These are phyloP conservation scores for Halocynthia roretzi DNA, from an alignment of 23 tunicate genomes.

Conservation along the genomic window DNA sequence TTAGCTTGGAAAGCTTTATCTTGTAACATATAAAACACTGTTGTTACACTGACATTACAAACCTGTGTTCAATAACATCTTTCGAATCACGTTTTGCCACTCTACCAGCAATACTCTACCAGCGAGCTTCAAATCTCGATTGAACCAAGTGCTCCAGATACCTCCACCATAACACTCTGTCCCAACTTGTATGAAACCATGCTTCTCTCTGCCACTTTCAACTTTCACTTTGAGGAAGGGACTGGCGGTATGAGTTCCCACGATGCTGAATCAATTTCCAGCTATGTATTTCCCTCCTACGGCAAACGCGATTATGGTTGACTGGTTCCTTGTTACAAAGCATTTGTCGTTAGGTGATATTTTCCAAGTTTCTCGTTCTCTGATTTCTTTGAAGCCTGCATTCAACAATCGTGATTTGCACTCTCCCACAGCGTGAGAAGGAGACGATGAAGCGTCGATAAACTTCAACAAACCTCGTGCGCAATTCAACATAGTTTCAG, in stretches of 20 bases:
- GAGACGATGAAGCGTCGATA: conserved; percentile 90
- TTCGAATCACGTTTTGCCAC: conserved; percentile 35
- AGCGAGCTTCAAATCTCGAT: conserved; percentile 92
- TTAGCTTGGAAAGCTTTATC: no score
- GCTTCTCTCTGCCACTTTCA: conserved; percentile 48
- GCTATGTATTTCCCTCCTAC: conserved; percentile 81
- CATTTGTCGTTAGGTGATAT: conserved; percentile 57
- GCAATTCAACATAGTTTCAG: conserved; percentile 28
- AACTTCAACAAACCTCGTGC: conserved; percentile 74
- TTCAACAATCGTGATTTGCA: conserved; percentile 39
- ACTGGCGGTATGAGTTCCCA: conserved; percentile 98
- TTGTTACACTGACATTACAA: background rate
- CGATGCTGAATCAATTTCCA: conserved; percentile 93
- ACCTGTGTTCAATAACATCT: conserved; percentile 22
- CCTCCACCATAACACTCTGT: conserved; percentile 99
- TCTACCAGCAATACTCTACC: conserved; percentile 81
- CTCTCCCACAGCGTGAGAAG: conserved; percentile 88
- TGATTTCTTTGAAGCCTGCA: conserved; percentile 70
- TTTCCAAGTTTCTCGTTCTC: conserved; percentile 77
- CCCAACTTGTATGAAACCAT: conserved; percentile 89
- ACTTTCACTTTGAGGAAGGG: conserved; percentile 88
- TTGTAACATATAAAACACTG: no score
- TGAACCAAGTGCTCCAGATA: conserved; percentile 96
- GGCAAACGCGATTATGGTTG: conserved; percentile 88
- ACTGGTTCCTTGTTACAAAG: conserved; percentile 84